These are phyloP conservation scores for Drosophila serrata DNA, from an alignment of 1,140 invertebrate species.

Conservation along the genomic window DNA sequence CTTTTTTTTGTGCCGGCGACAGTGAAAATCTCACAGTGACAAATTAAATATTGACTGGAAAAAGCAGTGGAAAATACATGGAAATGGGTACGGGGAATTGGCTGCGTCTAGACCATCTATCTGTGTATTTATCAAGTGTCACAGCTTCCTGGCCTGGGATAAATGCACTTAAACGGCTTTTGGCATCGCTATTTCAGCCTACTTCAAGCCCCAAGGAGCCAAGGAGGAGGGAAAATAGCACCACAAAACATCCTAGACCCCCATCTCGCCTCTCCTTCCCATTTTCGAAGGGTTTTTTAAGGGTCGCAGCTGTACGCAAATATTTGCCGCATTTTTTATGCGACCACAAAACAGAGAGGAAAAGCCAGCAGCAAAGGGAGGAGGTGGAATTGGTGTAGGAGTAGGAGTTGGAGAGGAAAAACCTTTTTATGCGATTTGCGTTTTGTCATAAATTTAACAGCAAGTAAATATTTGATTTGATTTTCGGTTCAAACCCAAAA, in stretches of 20 bases:
- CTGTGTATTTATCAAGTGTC: slow-evolving; percentile 36
- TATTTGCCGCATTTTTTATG: slow-evolving; percentile 74
- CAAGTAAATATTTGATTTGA: slow-evolving; percentile 79
- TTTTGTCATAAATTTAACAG: slow-evolving; percentile 77
- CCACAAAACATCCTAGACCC: background rate
- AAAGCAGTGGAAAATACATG: background rate
- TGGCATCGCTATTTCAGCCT: slow-evolving; percentile 34
- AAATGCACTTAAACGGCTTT: slow-evolving; percentile 71
- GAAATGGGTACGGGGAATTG: background rate
- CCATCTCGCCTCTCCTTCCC: background rate
- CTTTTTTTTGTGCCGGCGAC: slow-evolving; percentile 25
- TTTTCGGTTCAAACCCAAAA: slow-evolving; percentile 25
- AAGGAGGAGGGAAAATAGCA: slow-evolving; percentile 31
- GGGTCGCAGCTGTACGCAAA: slow-evolving; percentile 69
- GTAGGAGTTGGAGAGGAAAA: background rate
- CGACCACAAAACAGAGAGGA: slow-evolving; percentile 31
- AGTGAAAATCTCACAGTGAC: slow-evolving; percentile 48
- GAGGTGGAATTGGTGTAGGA: background rate
- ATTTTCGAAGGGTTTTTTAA: slow-evolving; percentile 16
- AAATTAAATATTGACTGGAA: slow-evolving; percentile 65
- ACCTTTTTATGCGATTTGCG: slow-evolving; percentile 65
- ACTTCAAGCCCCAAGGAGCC: slow-evolving; percentile 15
- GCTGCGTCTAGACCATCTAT: slow-evolving; percentile 25
- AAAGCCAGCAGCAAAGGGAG: background rate
- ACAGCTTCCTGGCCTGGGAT: slow-evolving; percentile 39